Conservation (phyloP, 2,797 vertebrate species). For the Chromobotia macracanthus region DNA sequence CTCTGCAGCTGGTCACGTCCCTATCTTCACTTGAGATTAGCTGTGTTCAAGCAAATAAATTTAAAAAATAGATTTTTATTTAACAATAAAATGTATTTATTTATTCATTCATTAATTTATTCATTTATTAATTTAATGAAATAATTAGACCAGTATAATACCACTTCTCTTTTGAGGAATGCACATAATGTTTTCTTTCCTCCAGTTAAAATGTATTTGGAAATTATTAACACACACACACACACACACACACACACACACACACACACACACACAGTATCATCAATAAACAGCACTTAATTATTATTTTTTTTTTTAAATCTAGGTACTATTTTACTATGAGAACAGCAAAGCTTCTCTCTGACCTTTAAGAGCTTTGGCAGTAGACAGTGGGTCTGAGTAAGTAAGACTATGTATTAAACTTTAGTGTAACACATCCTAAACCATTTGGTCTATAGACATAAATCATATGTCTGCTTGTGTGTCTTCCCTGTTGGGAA, state of each 20-base stretch:
- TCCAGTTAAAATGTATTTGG: no score
- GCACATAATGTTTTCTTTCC: no score
- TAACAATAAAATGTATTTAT: no score
- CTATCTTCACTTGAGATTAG: constrained; percentile 21
- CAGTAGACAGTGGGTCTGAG: neutral
- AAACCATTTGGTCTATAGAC: neutral
- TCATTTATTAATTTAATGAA: neutral
- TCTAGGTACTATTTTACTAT: constrained; percentile 57
- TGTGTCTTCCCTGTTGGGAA: neutral
- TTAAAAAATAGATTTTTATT: neutral
- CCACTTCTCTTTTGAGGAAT: constrained; percentile 41
- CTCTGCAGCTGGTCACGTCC: constrained; percentile 40
- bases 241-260: no score
- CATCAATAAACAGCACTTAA: constrained; percentile 45
- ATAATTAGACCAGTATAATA: neutral
- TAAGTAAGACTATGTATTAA: neutral
- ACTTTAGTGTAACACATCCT: neutral
- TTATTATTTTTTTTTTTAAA: constrained; percentile 39
- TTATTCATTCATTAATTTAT: no score
- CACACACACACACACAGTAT: neutral
- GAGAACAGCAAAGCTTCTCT: constrained; percentile 36
- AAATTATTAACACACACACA: no score
- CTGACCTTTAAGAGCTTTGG: constrained; percentile 25
- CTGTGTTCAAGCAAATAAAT: constrained; percentile 7
- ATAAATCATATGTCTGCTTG: neutral